Base-by-base conservation (phyloP, 1,140 invertebrate genomes). In the Stenopsyche tienmushanensis region DNA sequence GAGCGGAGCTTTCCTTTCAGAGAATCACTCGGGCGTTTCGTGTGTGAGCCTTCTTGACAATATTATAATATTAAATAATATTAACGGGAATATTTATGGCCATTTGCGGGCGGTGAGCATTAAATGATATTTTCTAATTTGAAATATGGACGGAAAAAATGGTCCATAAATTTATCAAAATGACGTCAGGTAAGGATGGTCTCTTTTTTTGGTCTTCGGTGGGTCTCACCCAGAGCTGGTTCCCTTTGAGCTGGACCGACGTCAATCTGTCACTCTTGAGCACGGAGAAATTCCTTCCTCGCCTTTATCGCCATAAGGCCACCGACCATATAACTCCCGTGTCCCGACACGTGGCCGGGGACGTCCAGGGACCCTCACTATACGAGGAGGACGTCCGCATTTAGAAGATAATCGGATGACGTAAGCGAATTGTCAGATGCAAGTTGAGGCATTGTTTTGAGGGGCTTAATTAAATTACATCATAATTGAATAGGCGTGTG, bases 131-230 rank as follows among this genome's bases (percentile, higher is more conserved):
- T 54, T 54, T 54, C 52, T 54, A 54, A 54, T 54, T 54, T 54
- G 52, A 54, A 54, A 54, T 54, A 54, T 25, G 25, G 23, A 29
- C 25, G 25, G 13, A 54, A 24, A 60, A 47, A 24, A 60, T 60
- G 57, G 15, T 18, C 57, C 57, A 44, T 60, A 59, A 59, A 59
- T 59, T 59, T 59, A 60, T 60, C 57, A 60, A 60, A 60, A 60
- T 60, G 57, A 60, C 57, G 39, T 18, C 42, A 39, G 57, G 3
- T 29, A 44, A 21, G 57, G 8, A 2, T 13, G n/a, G 34, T 18
- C n/a, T 24, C 9, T 47, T 60, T 47, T 45, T 47, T 60, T 47
- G 5, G 17, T 34, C 17, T 10, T 60, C n/a, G 10, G 17, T 7
- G 17, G 44, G 44, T 20, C 44, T 18, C 44, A 13, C 18, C 18